Evolutionary conservation across 2,888 invertebrate species (phyloP).

Genomic region (Auanema freiburgensis): DNA sequence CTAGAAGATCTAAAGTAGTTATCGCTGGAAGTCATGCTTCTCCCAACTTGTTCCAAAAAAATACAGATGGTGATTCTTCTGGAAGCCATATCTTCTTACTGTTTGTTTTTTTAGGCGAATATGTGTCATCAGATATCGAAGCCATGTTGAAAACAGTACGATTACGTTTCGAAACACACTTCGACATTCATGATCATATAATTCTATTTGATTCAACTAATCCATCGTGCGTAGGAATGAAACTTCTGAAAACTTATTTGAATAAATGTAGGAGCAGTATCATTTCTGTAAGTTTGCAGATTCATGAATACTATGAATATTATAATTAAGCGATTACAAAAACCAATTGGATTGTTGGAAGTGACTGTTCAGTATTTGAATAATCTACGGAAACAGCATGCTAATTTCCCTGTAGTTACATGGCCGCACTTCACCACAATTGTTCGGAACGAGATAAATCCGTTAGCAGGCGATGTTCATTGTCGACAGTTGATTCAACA

Average conservation of each 20-base stretch:
- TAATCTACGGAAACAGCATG: constrained; percentile 70
- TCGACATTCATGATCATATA: constrained; percentile 71
- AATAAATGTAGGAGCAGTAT: constrained; percentile 69
- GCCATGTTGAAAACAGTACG: constrained; percentile 66
- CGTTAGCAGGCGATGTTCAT: constrained; percentile 73
- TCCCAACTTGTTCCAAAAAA: constrained; percentile 36
- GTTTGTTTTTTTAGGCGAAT: constrained; percentile 68
- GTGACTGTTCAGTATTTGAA: constrained; percentile 65
- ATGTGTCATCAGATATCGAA: constrained; percentile 71
- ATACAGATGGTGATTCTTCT: constrained; percentile 11
- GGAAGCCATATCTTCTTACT: constrained; percentile 33
- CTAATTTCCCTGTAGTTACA: constrained; percentile 72
- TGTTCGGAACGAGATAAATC: constrained; percentile 70
- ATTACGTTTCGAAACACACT: constrained; percentile 70
- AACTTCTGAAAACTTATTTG: constrained; percentile 71
- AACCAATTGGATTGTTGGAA: constrained; percentile 72
- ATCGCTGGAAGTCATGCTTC: constrained; percentile 73
- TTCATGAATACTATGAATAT: constrained; percentile 19
- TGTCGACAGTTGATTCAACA: constrained; percentile 73
- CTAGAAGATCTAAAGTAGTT: constrained; percentile 69
- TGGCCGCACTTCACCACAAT: constrained; percentile 70
- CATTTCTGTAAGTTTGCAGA: constrained; percentile 52
- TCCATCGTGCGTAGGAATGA: constrained; percentile 72
- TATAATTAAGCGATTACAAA: constrained; percentile 67
- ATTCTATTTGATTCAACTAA: constrained; percentile 73